Evolutionary conservation across 2,888 invertebrate genomes (phyloP).

Genomic region (Hirtodrosophila cameraria): DNA sequence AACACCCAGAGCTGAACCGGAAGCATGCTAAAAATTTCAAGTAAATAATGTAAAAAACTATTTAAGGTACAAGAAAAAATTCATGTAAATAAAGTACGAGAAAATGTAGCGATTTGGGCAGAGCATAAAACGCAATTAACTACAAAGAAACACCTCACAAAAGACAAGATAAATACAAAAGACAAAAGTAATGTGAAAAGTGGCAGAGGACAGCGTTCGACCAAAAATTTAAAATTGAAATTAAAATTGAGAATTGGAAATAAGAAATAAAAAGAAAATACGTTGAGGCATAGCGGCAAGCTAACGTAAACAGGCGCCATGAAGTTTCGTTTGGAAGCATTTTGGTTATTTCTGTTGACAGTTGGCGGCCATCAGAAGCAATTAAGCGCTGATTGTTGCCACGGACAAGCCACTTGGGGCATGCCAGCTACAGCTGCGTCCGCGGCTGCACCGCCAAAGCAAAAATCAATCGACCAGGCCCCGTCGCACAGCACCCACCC

Average conservation of each 20-base stretch:
- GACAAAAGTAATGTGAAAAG: slow-evolving; percentile 53
- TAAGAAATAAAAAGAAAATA: slow-evolving; percentile 7
- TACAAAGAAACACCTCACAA: slow-evolving; percentile 36
- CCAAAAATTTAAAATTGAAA: slow-evolving; percentile 52
- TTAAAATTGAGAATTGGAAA: slow-evolving; percentile 38
- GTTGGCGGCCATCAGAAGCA: slow-evolving; percentile 75
- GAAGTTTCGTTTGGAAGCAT: slow-evolving; percentile 75
- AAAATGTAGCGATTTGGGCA: slow-evolving; percentile 53
- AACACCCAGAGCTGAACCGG: slow-evolving; percentile 14
- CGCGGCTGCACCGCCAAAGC: slow-evolving; percentile 25
- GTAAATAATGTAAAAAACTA: slow-evolving; percentile 56
- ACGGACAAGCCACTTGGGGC: slow-evolving; percentile 48
- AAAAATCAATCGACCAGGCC: slow-evolving; percentile 53
- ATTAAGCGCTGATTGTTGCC: slow-evolving; percentile 67
- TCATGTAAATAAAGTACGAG: slow-evolving; percentile 37
- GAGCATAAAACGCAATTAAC: slow-evolving; percentile 50
- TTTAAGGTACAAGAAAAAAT: slow-evolving; percentile 32
- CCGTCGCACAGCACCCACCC: slow-evolving; percentile 8
- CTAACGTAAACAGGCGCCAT: slow-evolving; percentile 53
- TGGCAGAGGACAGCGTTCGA: slow-evolving; percentile 14
- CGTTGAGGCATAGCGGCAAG: neutral
- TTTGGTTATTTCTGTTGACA: slow-evolving; percentile 81
- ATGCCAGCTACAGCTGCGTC: slow-evolving; percentile 41
- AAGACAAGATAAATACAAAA: slow-evolving; percentile 42
- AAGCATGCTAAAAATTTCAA: slow-evolving; percentile 50